phyloP scores from a whole-genome alignment of 2,113 vertebrate genomes.

The Baryphthengus martii region DNA sequence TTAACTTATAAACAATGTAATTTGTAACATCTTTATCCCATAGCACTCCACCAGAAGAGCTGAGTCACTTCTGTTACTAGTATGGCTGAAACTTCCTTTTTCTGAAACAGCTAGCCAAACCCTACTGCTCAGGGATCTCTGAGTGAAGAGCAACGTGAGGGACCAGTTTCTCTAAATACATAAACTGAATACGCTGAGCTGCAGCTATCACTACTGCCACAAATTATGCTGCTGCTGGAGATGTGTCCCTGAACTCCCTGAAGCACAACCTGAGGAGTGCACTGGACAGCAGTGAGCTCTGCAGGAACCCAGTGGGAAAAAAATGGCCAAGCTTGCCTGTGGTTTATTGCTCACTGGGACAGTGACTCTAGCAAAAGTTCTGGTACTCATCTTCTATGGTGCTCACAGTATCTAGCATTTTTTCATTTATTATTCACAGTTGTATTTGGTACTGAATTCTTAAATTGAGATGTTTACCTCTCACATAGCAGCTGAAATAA shows the following conservation, averaged over 20 bases:
- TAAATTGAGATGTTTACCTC: not conserved
- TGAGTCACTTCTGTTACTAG: not conserved
- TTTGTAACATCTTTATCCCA: not conserved
- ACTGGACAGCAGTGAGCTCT: not conserved
- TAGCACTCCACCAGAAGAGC: not conserved
- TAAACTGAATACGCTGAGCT: not conserved
- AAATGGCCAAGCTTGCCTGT: rapidly evolving
- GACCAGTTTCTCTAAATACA: not conserved
- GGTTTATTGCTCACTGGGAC: not conserved
- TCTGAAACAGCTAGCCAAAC: not conserved
- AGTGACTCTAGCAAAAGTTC: not conserved
- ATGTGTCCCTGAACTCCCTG: not conserved
- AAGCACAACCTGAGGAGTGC: not conserved
- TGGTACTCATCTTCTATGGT: not conserved
- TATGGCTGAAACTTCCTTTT: not conserved
- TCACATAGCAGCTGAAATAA: not conserved
- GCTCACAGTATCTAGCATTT: not conserved
- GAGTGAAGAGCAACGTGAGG: not conserved
- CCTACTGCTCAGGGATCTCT: not conserved
- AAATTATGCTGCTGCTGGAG: not conserved
- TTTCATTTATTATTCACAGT: not conserved
- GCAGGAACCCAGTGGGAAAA: not conserved
- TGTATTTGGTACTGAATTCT: not conserved
- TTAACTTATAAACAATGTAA: not conserved
- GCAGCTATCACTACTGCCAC: not conserved